phyloP scores from a whole-genome alignment of 2,797 vertebrate genomes.

The Buphagus erythrorhynchus region DNA sequence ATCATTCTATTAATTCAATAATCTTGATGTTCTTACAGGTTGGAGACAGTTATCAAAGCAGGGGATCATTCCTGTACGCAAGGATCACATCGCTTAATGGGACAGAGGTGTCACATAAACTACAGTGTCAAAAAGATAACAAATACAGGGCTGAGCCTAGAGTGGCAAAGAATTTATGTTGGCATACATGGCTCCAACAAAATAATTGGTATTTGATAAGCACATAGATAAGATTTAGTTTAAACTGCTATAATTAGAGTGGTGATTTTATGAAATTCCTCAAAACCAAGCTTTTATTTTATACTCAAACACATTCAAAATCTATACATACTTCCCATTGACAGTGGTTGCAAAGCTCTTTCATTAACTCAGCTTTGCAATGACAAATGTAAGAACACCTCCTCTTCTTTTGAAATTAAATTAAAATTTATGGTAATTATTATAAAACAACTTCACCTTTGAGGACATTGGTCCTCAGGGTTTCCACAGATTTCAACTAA shows the following conservation, averaged over 20 bases:
- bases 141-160: background rate
- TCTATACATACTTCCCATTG: background rate
- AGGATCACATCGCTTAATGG: slow-evolving; percentile 8
- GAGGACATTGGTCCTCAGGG: background rate
- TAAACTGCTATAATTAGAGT: background rate
- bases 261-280: background rate
- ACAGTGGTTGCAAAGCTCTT: background rate
- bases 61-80: background rate
- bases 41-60: slow-evolving; percentile 33
- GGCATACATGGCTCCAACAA: background rate
- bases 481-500: background rate
- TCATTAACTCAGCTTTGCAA: background rate
- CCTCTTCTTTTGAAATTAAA: background rate
- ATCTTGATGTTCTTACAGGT: slow-evolving; percentile 40
- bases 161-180: background rate
- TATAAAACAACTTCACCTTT: background rate
- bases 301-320: background rate
- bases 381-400: background rate
- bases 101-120: slow-evolving; percentile 28
- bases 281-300: background rate
- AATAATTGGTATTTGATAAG: background rate
- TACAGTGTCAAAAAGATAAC: background rate
- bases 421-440: background rate
- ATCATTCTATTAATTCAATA: slow-evolving; percentile 50
- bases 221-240: background rate